phyloP scores from a whole-genome alignment of 2,888 invertebrate species.

The Eurytoma adleriae region DNA sequence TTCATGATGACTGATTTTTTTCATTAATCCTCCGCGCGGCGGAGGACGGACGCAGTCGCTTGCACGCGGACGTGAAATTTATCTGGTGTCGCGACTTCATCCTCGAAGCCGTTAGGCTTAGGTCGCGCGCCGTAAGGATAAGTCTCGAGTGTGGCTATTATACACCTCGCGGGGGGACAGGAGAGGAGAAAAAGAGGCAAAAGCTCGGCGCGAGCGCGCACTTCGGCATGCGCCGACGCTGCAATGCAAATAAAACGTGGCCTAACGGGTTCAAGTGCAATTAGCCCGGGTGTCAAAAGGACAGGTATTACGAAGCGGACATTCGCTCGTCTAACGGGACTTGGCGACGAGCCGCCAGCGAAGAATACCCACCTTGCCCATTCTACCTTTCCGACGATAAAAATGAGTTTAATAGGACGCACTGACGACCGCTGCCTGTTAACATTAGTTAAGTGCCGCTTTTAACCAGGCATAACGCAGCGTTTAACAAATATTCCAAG shows the following conservation, averaged over 20 bases:
- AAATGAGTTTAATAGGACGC: slow-evolving; percentile 51
- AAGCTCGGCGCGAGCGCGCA: slow-evolving; percentile 5
- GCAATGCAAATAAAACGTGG: slow-evolving; percentile 57
- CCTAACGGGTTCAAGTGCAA: slow-evolving; percentile 56
- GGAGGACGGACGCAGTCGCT: slow-evolving; percentile 22
- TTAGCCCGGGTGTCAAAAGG: slow-evolving; percentile 60
- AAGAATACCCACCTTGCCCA: neutral
- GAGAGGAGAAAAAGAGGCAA: slow-evolving; percentile 5
- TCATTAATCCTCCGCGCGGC: slow-evolving; percentile 41
- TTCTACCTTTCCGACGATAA: slow-evolving; percentile 37
- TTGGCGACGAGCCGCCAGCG: neutral
- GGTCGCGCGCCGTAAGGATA: slow-evolving; percentile 34
- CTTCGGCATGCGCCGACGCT: slow-evolving; percentile 11
- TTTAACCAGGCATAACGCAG: neutral
- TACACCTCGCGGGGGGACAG: slow-evolving; percentile 30
- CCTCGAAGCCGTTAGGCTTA: slow-evolving; percentile 52
- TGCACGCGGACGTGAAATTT: slow-evolving; percentile 48
- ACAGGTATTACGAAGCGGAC: slow-evolving; percentile 53
- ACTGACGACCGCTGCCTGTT: neutral
- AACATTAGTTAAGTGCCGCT: slow-evolving; percentile 1
- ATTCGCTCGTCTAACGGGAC: slow-evolving; percentile 55
- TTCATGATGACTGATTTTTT: slow-evolving; percentile 52
- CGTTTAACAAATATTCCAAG: too few relatives aligned
- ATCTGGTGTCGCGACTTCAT: slow-evolving; percentile 53
- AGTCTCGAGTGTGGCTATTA: slow-evolving; percentile 44